A percentile compares a stretch with the other conserved stretches of the same genome.
Conservation (phyloP, 2,113 vertebrate genomes). For the Xyliphius kryptos region DNA sequence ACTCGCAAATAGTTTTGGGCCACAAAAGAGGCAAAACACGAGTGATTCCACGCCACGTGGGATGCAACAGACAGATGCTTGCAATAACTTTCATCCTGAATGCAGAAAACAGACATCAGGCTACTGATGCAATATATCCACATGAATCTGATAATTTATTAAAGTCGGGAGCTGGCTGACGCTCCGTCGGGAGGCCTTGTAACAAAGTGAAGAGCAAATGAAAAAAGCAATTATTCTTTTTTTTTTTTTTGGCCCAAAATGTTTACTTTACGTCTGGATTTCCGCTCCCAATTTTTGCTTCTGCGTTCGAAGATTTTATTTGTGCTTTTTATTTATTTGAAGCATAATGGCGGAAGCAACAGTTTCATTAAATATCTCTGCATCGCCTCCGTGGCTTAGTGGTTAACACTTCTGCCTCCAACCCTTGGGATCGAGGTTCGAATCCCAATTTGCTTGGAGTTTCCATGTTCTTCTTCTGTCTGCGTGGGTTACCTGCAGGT, state of each 20-base stretch:
- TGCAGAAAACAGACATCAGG: conserved; percentile 45
- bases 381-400: no score
- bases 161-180: conserved; percentile 42
- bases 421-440: no score
- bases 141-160: conserved; percentile 48
- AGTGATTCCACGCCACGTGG: conserved; percentile 9
- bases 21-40: not conserved
- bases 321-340: conserved; percentile 5
- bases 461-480: no score
- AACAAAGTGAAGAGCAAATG: conserved; percentile 32
- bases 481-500: no score
- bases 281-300: conserved; percentile 17
- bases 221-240: conserved; percentile 38
- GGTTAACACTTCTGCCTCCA: no score
- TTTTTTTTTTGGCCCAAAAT: conserved; percentile 8
- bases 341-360: no score
- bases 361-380: no score
- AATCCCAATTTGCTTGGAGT: no score
- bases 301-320: not conserved
- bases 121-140: conserved; percentile 45
- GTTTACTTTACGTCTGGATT: conserved; percentile 17
- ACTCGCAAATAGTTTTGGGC: not conserved
- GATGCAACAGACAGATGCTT: conserved; percentile 12
- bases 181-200: conserved; percentile 33
- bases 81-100: conserved; percentile 50